phyloP scores from a whole-genome alignment of 2,113 vertebrate genomes.

The Hypocryptadius cinnamomeus region DNA sequence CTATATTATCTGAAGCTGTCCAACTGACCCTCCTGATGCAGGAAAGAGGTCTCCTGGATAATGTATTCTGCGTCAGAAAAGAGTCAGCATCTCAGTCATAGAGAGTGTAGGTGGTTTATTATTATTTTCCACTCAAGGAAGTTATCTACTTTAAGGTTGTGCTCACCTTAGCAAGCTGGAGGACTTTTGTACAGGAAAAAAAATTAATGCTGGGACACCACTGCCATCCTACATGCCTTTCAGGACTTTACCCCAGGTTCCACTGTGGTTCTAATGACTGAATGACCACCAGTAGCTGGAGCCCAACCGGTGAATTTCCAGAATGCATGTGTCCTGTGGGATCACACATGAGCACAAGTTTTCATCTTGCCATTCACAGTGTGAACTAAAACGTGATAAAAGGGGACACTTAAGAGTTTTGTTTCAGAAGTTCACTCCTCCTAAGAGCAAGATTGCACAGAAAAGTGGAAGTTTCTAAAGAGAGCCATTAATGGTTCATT shows the following conservation, averaged over 20 bases:
- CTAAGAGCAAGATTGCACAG: neutral
- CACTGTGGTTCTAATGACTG: neutral
- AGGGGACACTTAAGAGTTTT: neutral
- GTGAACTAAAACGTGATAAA: neutral
- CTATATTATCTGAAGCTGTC: neutral
- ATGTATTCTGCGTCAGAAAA: neutral
- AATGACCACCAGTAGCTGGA: neutral
- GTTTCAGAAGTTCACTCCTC: neutral
- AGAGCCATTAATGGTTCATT: neutral
- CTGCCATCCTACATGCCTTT: neutral
- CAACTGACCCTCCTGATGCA: neutral
- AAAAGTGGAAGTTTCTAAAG: neutral
- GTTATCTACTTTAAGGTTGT: neutral
- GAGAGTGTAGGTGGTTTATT: neutral
- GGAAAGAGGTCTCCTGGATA: neutral
- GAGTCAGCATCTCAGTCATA: neutral
- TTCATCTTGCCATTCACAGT: neutral
- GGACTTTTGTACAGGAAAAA: neutral
- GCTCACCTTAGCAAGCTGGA: neutral
- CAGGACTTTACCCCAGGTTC: neutral
- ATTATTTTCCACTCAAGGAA: conserved; percentile 2
- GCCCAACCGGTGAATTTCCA: neutral
- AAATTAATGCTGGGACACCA: neutral
- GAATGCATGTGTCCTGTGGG: neutral
- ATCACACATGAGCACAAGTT: neutral